phyloP scores from a whole-genome alignment of 2,888 invertebrate species.

The Cephus runcator region DNA sequence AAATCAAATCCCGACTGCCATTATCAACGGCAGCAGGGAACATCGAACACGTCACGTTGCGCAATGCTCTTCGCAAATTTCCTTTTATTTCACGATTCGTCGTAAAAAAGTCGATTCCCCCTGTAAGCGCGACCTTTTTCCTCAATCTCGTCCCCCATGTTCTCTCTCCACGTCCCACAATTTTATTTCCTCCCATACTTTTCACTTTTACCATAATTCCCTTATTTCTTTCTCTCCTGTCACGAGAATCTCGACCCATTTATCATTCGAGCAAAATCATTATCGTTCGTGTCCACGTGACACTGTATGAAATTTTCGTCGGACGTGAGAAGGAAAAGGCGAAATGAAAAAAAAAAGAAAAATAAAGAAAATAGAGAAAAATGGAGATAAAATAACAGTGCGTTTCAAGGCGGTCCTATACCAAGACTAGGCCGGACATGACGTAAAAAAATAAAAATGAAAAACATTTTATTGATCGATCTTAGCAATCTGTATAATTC shows the following conservation, averaged over 20 bases:
- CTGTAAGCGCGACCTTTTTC: neutral
- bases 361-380: constrained; percentile 13
- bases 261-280: neutral
- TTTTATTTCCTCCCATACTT: neutral
- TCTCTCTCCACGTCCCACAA: neutral
- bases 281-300: neutral
- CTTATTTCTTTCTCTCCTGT: neutral
- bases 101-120: neutral
- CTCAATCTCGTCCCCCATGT: neutral
- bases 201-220: neutral
- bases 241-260: neutral
- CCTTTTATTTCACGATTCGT: neutral
- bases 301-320: neutral
- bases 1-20: neutral
- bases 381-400: constrained; percentile 9
- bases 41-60: neutral
- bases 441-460: neutral
- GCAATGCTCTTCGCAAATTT: neutral
- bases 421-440: neutral
- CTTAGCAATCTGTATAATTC: neutral
- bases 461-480: constrained; percentile 6
- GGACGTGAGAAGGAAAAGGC: constrained; percentile 19
- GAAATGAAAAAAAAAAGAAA: constrained; percentile 12
- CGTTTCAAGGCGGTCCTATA: neutral
- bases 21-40: neutral